Conservation (phyloP, 1,140 invertebrate species). For the Leptinotarsa lineolata region DNA sequence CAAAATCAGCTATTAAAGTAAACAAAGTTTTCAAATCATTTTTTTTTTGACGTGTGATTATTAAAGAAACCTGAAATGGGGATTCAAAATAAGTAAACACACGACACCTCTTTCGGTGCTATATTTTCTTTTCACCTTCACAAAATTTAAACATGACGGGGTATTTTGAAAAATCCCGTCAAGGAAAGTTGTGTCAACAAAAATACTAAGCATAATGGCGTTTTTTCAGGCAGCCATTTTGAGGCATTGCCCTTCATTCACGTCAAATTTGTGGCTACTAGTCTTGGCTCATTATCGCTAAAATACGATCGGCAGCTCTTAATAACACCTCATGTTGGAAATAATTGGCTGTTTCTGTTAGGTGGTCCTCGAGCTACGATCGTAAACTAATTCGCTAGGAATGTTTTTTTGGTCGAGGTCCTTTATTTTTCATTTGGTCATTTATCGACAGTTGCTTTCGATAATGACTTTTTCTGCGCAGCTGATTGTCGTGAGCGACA, state of each 20-base stretch:
- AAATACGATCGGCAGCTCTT: slow-evolving; percentile 50
- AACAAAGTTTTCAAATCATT: too few relatives aligned
- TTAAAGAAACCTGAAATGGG: too few relatives aligned
- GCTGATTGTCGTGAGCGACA: background rate
- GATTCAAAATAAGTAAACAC: too few relatives aligned
- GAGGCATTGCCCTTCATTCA: slow-evolving; percentile 42
- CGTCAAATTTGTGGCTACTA: slow-evolving; percentile 43
- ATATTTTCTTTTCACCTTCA: too few relatives aligned
- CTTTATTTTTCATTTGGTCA: background rate
- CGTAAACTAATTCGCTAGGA: slow-evolving; percentile 36
- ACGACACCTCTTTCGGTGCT: too few relatives aligned
- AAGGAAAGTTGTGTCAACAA: too few relatives aligned
- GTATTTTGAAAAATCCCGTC: too few relatives aligned
- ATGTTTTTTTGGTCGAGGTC: slow-evolving; percentile 16
- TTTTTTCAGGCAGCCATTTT: too few relatives aligned
- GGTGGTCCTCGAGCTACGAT: slow-evolving; percentile 39
- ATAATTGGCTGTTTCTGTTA: slow-evolving; percentile 51
- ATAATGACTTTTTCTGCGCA: background rate
- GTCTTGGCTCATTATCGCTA: slow-evolving; percentile 49
- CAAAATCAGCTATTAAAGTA: too few relatives aligned
- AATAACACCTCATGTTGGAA: slow-evolving; percentile 51
- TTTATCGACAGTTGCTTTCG: background rate
- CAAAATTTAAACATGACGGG: too few relatives aligned
- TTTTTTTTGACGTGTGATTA: too few relatives aligned
- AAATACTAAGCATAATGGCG: too few relatives aligned